These are phyloP conservation scores for Tupaia chinensis DNA, from an alignment of 2,113 vertebrate species.

Conservation along the genomic window DNA sequence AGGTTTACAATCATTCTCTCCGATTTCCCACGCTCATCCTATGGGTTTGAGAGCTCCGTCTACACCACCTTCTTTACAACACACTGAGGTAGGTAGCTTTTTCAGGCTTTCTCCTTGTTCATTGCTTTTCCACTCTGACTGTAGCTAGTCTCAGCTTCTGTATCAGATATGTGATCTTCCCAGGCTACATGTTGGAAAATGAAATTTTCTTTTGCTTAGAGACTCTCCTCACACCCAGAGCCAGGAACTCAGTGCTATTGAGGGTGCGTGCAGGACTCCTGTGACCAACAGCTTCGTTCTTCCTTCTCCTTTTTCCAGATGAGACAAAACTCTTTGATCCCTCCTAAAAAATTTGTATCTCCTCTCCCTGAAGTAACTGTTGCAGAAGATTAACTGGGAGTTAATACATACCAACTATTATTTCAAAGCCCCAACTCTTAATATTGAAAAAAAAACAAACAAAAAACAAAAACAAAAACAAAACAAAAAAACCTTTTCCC, in stretches of 20 bases:
- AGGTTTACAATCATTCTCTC: neutral
- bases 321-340: neutral
- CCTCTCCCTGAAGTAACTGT: neutral
- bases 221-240: neutral
- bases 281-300: neutral
- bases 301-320: neutral
- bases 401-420: neutral
- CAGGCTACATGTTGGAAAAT: neutral
- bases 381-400: neutral
- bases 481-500: neutral
- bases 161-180: neutral
- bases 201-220: no score
- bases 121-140: neutral
- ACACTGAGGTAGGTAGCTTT: neutral
- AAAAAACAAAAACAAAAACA: no score
- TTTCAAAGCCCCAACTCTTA: neutral
- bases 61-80: neutral
- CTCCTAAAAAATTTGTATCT: neutral
- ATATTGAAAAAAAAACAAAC: neutral
- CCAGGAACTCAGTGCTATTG: neutral
- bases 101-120: rapidly evolving
- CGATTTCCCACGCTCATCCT: neutral
- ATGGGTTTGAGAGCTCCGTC: neutral
- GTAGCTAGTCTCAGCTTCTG: neutral
- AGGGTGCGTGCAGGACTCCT: neutral